phyloP scores from a whole-genome alignment of 1,140 invertebrate species.

The Scaptomyza graminum region DNA sequence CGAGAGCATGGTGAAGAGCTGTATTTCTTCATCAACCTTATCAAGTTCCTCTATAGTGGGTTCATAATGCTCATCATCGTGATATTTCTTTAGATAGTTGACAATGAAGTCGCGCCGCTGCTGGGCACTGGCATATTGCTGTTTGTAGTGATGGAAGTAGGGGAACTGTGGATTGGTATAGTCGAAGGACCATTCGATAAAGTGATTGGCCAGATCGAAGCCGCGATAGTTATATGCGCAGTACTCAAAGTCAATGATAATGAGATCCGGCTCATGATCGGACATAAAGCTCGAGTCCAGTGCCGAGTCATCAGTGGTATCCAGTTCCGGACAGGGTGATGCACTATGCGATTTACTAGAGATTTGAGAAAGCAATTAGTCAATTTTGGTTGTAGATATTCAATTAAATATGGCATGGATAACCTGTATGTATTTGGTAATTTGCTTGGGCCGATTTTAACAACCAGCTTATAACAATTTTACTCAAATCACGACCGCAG shows the following conservation, averaged over 20 bases:
- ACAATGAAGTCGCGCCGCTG: slow-evolving; percentile 86
- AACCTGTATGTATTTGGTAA: slow-evolving; percentile 64
- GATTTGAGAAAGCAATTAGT: slow-evolving; percentile 14
- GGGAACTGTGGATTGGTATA: slow-evolving; percentile 92
- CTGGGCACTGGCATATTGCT: slow-evolving; percentile 89
- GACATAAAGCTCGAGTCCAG: slow-evolving; percentile 63
- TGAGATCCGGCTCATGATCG: slow-evolving; percentile 86
- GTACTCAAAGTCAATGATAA: slow-evolving; percentile 97
- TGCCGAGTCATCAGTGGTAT: slow-evolving; percentile 71
- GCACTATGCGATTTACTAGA: slow-evolving; percentile 48
- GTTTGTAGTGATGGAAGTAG: slow-evolving; percentile 88
- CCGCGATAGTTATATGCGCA: slow-evolving; percentile 96
- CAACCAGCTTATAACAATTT: slow-evolving; percentile 43
- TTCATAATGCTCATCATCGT: slow-evolving; percentile 58
- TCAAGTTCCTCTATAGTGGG: slow-evolving; percentile 65
- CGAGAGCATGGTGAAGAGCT: slow-evolving; percentile 92
- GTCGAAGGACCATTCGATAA: slow-evolving; percentile 97
- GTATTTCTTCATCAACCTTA: slow-evolving; percentile 87
- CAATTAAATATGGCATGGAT: slow-evolving; percentile 38
- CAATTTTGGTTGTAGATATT: slow-evolving; percentile 2
- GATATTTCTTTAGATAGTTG: slow-evolving; percentile 69
- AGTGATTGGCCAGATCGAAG: slow-evolving; percentile 98
- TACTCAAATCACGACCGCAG: slow-evolving; percentile 67
- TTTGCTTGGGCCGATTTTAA: slow-evolving; percentile 48
- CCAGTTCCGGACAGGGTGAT: slow-evolving; percentile 59